Percentiles rank a stretch among this genome's conserved stretches.
Conservation (phyloP, 2,113 vertebrate species). For the Porphyrio hochstetteri region DNA sequence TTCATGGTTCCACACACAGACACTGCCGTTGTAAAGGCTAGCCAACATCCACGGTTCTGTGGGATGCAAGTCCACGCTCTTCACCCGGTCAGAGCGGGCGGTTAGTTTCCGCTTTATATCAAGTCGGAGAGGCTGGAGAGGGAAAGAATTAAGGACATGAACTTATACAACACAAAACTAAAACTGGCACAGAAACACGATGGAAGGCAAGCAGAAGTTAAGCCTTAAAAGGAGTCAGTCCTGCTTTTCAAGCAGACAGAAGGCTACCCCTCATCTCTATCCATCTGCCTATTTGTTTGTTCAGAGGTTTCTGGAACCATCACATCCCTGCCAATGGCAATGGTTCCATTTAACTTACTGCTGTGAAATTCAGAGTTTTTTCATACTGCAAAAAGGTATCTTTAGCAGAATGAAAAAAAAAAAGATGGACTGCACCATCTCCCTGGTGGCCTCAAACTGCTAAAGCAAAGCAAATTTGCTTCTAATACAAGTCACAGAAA, state of each 20-base stretch:
- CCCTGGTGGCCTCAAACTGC: background rate
- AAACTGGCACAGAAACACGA: background rate
- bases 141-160: background rate
- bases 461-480: background rate
- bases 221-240: background rate
- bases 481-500: background rate
- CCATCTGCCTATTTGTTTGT: background rate
- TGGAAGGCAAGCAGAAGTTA: background rate
- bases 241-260: background rate
- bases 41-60: conserved; percentile 96
- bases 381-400: background rate
- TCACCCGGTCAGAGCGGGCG: conserved; percentile 92
- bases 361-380: background rate
- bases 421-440: background rate
- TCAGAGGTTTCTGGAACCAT: background rate
- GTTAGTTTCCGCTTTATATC: conserved; percentile 96
- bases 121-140: conserved; percentile 88
- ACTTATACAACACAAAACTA: background rate
- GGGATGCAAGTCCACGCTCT: conserved; percentile 94
- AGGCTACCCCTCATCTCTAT: background rate
- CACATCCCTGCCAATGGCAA: background rate
- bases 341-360: background rate
- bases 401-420: background rate
- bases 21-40: conserved; percentile 95
- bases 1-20: conserved; percentile 97